Evolutionary conservation across 2,888 invertebrate genomes (phyloP).

Genomic region (Hyposoter dolosus): DNA sequence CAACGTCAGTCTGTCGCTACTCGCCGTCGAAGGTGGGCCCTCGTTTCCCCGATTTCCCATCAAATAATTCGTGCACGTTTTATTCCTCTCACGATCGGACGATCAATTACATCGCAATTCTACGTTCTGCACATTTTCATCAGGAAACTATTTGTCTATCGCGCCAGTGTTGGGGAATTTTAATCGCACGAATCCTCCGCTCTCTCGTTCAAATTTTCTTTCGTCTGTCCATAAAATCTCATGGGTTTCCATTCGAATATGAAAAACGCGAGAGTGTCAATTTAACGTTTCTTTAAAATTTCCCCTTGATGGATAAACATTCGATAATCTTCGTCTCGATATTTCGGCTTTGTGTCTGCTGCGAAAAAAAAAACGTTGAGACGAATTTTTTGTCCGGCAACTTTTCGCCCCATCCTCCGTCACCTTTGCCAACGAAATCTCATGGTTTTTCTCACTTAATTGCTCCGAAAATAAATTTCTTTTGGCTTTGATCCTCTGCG

Average conservation of each 20-base stretch:
- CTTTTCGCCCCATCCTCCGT: neutral
- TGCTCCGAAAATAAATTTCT: neutral
- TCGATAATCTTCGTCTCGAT: neutral
- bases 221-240: neutral
- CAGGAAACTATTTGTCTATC: neutral
- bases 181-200: neutral
- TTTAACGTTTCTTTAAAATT: neutral
- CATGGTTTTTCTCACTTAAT: neutral
- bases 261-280: neutral
- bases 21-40: constrained; percentile 57
- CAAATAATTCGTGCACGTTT: constrained; percentile 22
- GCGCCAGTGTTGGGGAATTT: neutral
- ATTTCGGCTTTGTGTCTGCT: neutral
- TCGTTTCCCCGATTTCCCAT: constrained; percentile 8
- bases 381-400: neutral
- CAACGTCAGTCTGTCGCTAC: constrained; percentile 70
- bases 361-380: too few relatives aligned
- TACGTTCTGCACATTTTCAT: neutral
- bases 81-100: neutral
- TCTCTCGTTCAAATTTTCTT: neutral
- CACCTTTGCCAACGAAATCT: neutral
- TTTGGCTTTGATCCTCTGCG: too few relatives aligned
- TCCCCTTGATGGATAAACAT: neutral
- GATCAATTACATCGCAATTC: neutral
- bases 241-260: neutral